phyloP scores from a whole-genome alignment of 2,797 vertebrate genomes.

The Hephaestus fuliginosus region DNA sequence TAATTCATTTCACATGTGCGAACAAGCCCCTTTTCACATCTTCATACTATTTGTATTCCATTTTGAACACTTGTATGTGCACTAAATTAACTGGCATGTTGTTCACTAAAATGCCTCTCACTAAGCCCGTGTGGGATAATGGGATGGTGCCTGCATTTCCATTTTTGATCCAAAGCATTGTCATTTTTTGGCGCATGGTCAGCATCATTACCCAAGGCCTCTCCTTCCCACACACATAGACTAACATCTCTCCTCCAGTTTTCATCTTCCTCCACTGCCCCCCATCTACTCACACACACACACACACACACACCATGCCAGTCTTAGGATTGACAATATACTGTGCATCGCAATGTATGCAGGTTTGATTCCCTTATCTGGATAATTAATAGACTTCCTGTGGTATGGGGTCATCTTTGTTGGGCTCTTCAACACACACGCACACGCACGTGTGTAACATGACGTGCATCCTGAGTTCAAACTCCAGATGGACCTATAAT shows the following conservation, averaged over 20 bases:
- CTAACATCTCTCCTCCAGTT: background rate
- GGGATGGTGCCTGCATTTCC: background rate
- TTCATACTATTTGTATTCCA: background rate
- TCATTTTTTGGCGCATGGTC: constrained; percentile 20
- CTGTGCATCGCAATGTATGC: constrained; percentile 12
- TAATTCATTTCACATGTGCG: background rate
- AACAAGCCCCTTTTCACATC: background rate
- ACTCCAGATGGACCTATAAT: background rate
- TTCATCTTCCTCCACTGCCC: constrained; percentile 1
- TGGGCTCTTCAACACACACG: background rate
- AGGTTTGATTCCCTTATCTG: constrained; percentile 18
- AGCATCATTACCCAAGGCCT: constrained; percentile 6
- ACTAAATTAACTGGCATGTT: constrained; percentile 10
- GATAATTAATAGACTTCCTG: constrained; percentile 30
- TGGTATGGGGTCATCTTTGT: constrained; percentile 7
- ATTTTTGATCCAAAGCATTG: constrained; percentile 38
- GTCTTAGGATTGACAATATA: constrained; percentile 29
- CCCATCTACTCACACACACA: constrained; percentile 5
- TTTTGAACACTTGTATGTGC: background rate
- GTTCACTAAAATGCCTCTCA: constrained; percentile 12
- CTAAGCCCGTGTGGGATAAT: constrained; percentile 21
- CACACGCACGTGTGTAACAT: background rate
- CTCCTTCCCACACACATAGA: background rate
- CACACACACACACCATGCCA: background rate
- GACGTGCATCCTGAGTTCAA: background rate